Evolutionary conservation across 2,888 invertebrate species (phyloP), one percentile per base, ranked within the genome.

Genomic region (Syrphus vitripennis): DNA sequence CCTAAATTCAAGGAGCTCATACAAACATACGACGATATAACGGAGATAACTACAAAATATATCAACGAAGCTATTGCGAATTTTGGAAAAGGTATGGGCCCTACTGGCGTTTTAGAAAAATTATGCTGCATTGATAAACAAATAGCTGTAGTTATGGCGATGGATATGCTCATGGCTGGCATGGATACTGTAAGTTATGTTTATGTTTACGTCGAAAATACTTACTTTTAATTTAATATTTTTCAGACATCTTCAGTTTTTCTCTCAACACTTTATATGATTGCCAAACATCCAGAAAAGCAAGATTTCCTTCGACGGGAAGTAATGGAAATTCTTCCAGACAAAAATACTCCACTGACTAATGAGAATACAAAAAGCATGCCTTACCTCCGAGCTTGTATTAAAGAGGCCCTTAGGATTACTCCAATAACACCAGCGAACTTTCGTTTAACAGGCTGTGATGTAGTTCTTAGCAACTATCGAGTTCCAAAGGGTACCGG

Each of bases 141-240:
- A 90, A 94, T 95, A 14, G 96, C 96, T 0, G 89, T 94, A 40
- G 93, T 95, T 83, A 96, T 95, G 95, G 95, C 94, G 0, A 94
- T 95, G 88, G 96, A 96, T 90, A 95, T 96, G 95, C 88, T 96
- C 12, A 92, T 94, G 83, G 95, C 95, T 59, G 96, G 96, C 83
- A 94, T 96, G 40, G 96, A 96, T 90, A 96, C 96, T 87, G 96
- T 97, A 92, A 92, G 92, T 74, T 5, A 0, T 0, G 12, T 6
- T 1, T 21, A 48, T 19, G 1, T 12, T 19, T 9, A 19, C 10
- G 19, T 4, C 1, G 14, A 12, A 14, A 50, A 6, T n/a, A 50
- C 1, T 4, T 19, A 9, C 31, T 26, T 24, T 7, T 2, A 7
- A 7, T 48, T 65, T 0, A 16, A 16, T 24, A 14, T 31, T 92